phyloP scores from a whole-genome alignment of 2,888 invertebrate species.

The Noctuana brunneofusca region DNA sequence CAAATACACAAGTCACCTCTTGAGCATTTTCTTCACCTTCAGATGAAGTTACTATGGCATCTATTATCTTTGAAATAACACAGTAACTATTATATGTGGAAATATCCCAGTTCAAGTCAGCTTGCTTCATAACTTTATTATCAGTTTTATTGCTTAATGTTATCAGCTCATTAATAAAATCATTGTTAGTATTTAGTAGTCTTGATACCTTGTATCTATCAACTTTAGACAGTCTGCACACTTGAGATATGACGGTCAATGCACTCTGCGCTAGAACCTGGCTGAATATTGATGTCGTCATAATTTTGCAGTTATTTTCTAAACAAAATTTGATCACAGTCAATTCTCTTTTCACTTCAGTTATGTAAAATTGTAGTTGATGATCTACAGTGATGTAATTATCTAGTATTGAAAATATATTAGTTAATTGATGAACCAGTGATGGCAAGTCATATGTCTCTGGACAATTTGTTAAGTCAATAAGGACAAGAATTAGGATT shows the following conservation, averaged over 20 bases:
- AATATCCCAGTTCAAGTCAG: conserved; percentile 67
- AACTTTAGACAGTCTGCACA: conserved; percentile 73
- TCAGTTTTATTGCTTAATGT: conserved; percentile 54
- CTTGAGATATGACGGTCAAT: conserved; percentile 77
- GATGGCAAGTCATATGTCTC: conserved; percentile 74
- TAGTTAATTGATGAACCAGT: conserved; percentile 70
- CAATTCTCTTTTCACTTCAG: conserved; percentile 76
- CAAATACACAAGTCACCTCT: conserved; percentile 67
- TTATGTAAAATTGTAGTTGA: conserved; percentile 74
- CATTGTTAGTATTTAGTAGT: conserved; percentile 72
- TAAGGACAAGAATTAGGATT: conserved; percentile 76
- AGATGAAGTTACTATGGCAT: conserved; percentile 70
- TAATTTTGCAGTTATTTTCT: conserved; percentile 76
- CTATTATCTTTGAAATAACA: conserved; percentile 76
- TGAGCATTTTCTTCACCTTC: conserved; percentile 60
- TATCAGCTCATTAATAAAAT: conserved; percentile 66
- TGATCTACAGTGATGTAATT: conserved; percentile 70
- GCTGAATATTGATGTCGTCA: conserved; percentile 76
- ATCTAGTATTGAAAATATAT: conserved; percentile 76
- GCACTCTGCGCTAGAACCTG: conserved; percentile 75
- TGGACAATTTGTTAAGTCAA: conserved; percentile 74
- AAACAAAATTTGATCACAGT: conserved; percentile 77
- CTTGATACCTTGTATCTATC: conserved; percentile 78
- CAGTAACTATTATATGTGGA: conserved; percentile 79
- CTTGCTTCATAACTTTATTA: conserved; percentile 47